Conservation (phyloP, 1,140 invertebrate species). For the Eriocheir sinensis region DNA sequence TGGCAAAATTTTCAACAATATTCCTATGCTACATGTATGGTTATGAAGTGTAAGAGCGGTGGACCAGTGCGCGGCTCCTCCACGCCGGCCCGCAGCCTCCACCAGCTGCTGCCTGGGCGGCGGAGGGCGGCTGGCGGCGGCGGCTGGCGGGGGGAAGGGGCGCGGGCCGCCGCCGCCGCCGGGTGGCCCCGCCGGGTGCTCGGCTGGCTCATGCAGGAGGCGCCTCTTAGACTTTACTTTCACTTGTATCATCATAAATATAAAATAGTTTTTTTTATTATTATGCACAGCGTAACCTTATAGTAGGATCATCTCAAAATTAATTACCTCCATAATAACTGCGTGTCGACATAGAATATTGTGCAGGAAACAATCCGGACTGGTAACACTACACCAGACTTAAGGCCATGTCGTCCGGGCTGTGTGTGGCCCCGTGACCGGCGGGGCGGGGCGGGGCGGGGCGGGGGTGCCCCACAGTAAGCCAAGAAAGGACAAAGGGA, state of each 20-base stretch:
- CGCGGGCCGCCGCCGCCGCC: conserved; percentile 37
- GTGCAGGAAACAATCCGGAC: conserved; percentile 77
- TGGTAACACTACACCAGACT: conserved; percentile 75
- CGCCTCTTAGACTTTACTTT: conserved; percentile 68
- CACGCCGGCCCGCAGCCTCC: conserved; percentile 16
- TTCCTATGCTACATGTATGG: conserved; percentile 72
- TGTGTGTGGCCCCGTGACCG: conserved; percentile 29
- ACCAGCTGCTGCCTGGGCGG: conserved; percentile 54
- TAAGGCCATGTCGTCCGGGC: conserved; percentile 76
- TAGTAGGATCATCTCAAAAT: conserved; percentile 70
- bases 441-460: conserved; percentile 28
- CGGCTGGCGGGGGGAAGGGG: conserved; percentile 49
- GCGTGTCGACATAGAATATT: conserved; percentile 78
- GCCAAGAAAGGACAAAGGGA: conserved; percentile 12
- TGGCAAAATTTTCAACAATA: conserved; percentile 78
- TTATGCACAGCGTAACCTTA: conserved; percentile 78
- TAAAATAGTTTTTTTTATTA: conserved; percentile 72
- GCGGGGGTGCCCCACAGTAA: neutral
- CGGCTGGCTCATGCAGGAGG: conserved; percentile 63
- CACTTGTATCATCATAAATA: conserved; percentile 63
- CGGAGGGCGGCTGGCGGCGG: conserved; percentile 41
- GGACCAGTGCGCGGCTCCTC: conserved; percentile 50
- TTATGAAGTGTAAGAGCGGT: conserved; percentile 68
- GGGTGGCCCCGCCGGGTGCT: conserved; percentile 16
- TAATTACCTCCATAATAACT: conserved; percentile 73